These are phyloP conservation scores for Odontamblyopus lacepedii DNA, from an alignment of 2,797 vertebrate species.

Conservation along the genomic window DNA sequence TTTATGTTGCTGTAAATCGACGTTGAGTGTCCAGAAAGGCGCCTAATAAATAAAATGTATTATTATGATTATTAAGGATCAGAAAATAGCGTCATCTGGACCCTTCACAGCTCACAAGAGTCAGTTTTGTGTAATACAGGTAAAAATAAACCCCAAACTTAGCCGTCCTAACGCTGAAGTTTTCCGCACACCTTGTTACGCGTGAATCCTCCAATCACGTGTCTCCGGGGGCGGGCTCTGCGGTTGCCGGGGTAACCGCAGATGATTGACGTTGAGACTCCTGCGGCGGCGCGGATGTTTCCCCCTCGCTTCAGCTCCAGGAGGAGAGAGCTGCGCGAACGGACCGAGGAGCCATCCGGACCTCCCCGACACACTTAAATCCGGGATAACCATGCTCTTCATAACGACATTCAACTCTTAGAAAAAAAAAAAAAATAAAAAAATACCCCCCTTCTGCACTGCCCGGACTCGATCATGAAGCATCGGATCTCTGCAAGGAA, in stretches of 20 bases:
- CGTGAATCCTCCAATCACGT: constrained; percentile 56
- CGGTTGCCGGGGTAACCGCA: constrained; percentile 68
- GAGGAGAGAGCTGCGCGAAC: constrained; percentile 61
- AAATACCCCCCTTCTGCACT: constrained; percentile 25
- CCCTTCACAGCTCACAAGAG: too few species aligned
- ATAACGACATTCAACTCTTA: constrained; percentile 44
- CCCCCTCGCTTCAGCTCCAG: constrained; percentile 26
- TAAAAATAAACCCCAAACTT: too few species aligned
- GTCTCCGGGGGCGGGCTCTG: constrained; percentile 56
- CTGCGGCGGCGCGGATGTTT: constrained; percentile 72
- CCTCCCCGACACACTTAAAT: neutral
- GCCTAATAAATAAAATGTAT: too few species aligned
- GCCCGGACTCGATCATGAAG: constrained; percentile 50
- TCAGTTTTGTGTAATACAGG: too few species aligned
- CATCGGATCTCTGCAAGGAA: constrained; percentile 52
- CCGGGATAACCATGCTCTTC: neutral
- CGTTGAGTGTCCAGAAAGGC: too few species aligned
- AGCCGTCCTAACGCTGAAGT: too few species aligned
- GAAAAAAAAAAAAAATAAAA: constrained; percentile 53
- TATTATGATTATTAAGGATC: too few species aligned
- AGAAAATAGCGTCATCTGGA: too few species aligned
- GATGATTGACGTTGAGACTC: constrained; percentile 75
- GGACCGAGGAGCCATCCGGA: constrained; percentile 28
- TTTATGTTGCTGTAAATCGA: too few species aligned
- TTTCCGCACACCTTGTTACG: too few species aligned